A percentile compares a stretch with the other conserved stretches of the same genome.
Conservation (phyloP, 35 echinoderm and acorn worm genomes). For the Apostichopus japonicus region DNA sequence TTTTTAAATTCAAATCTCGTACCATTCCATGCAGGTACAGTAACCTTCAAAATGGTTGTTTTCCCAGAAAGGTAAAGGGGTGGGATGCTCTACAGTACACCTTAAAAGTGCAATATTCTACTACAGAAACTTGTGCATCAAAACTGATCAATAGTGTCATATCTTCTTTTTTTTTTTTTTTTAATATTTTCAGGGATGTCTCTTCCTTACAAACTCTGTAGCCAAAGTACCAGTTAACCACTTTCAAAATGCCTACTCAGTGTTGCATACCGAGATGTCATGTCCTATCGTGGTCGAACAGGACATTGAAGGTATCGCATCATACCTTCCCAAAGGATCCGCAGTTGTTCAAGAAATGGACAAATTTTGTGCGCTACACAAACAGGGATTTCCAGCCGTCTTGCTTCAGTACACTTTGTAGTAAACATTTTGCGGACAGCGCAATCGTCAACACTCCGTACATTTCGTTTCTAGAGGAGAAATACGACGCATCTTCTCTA, state of each 20-base stretch:
- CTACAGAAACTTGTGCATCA: too few relatives aligned
- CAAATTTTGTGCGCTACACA: conserved; percentile 2
- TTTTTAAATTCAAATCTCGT: too few relatives aligned
- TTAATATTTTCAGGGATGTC: too few relatives aligned
- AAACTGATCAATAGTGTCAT: too few relatives aligned
- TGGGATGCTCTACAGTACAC: too few relatives aligned
- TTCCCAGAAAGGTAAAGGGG: too few relatives aligned
- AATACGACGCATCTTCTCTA: not conserved
- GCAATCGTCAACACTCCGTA: not conserved
- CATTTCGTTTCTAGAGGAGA: not conserved
- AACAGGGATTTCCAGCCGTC: not conserved
- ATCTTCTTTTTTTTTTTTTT: too few relatives aligned
- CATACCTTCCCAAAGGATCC: conserved; percentile 27
- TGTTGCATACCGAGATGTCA: conserved; percentile 3
- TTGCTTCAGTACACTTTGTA: not conserved
- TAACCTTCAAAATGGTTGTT: too few relatives aligned
- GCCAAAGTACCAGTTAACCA: not conserved
- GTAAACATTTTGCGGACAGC: conserved; percentile 13
- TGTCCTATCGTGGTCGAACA: too few relatives aligned
- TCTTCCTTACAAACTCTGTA: too few relatives aligned
- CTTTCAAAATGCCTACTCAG: conserved; percentile 5
- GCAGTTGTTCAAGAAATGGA: conserved; percentile 17
- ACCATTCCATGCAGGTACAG: too few relatives aligned
- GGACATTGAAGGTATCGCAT: not conserved
- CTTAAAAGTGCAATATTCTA: too few relatives aligned